Evolutionary conservation across 2,797 vertebrate genomes (phyloP).

Genomic region (Macrochelys suwanniensis): DNA sequence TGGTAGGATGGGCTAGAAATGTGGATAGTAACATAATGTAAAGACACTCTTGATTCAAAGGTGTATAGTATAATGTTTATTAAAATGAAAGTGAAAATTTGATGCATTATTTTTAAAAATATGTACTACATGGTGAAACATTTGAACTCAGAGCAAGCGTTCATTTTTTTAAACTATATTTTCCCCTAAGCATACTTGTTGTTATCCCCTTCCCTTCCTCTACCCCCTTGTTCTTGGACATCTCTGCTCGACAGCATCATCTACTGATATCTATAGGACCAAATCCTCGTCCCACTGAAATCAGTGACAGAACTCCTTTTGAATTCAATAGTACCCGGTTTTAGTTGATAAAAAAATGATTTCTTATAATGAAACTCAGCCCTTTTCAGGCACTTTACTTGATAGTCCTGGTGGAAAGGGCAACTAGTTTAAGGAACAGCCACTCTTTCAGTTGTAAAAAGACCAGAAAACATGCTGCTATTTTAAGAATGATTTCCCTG

Average conservation of each 20-base stretch:
- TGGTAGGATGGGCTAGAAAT: not conserved
- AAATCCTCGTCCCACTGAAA: not conserved
- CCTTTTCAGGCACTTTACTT: not conserved
- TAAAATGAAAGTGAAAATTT: not conserved
- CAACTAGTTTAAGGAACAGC: not conserved
- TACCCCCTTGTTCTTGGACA: not conserved
- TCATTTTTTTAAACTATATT: not conserved
- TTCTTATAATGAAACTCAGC: not conserved
- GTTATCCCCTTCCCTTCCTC: not conserved
- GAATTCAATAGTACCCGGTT: not conserved
- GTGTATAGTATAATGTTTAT: not conserved
- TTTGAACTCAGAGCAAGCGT: slow-evolving; percentile 23
- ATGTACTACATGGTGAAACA: not conserved
- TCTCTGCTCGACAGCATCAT: not conserved
- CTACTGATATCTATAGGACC: not conserved
- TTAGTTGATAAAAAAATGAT: not conserved
- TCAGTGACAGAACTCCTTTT: not conserved
- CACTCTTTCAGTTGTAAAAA: not conserved
- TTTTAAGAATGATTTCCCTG: not conserved
- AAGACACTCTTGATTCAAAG: not conserved
- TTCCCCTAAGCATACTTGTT: not conserved
- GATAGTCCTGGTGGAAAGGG: not conserved
- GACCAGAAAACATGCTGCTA: not conserved
- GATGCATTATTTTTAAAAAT: not conserved
- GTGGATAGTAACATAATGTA: not conserved